Base-by-base conservation (phyloP, 1,140 invertebrate species). In the Bombus turneri region DNA sequence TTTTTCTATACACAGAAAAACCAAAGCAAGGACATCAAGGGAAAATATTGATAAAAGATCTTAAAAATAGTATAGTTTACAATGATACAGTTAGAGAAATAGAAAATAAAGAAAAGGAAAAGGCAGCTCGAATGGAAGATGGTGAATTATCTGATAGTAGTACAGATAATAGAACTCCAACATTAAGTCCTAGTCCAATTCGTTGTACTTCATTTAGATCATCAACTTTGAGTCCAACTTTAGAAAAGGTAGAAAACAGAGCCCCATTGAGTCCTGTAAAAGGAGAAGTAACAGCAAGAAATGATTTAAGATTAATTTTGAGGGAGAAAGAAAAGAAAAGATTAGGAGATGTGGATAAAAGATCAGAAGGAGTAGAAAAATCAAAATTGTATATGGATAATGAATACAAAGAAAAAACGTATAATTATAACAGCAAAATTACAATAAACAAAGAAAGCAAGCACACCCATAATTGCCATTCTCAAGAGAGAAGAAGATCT, bases 31-130 rank as follows among this genome's bases (percentile, higher is more conserved):
- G 87, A 75, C 83, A 82, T 39, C 91, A 91, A 81, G 94, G 93
- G 34, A 95, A 95, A 92, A 96, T 96, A 91, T 94, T 96, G 87
- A 97, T 97, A 87, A 97, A 97, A 91, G 96, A 97, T 92, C 94
- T 97, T 34, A 97, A 97, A 89, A 96, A 96, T 75, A 97, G 96
- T 94, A 91, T 95, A 64, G 96, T 97, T 37, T 97, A 96, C 93
- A 96, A 96, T 90, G 96, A 96, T 86, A 96, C 96, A 37, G 96
- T 97, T 1, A 96, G 96, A 91, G 95, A 96, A 91, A 96, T 96
- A 64, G 96, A 97, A 92, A 96, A 96, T 88, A 96, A 96, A 90
- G 96, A 96, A 74, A 96, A 96, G 85, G 96, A 95, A 85, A 97
- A 96, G 91, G 96, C 95, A 71, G 96, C 96, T 53, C 95, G 95